Conservation (phyloP, 2,888 invertebrate genomes). For the Aphidoletes aphidimyza region DNA sequence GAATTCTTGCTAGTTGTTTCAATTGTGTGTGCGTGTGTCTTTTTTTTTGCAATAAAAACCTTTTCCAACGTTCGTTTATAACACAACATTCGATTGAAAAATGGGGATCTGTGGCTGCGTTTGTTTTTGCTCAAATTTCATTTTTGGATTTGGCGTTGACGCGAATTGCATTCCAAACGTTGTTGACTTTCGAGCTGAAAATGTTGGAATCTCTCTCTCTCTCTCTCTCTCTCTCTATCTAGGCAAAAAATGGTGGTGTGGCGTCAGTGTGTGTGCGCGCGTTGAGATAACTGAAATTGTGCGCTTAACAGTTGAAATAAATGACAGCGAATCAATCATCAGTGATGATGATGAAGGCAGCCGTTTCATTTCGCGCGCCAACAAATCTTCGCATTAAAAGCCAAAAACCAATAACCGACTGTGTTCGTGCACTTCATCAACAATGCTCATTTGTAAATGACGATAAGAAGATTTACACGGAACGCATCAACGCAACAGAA, state of each 20-base stretch:
- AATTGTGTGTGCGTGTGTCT: no score
- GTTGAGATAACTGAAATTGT: not conserved
- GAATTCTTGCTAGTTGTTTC: no score
- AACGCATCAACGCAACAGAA: not conserved
- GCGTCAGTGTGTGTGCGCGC: conserved; percentile 24
- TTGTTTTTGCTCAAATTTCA: not conserved
- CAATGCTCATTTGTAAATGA: not conserved
- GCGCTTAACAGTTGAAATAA: not conserved
- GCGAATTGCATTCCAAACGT: not conserved
- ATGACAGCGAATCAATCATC: conserved; percentile 25
- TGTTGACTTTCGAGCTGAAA: not conserved
- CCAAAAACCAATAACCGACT: no score
- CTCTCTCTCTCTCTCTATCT: not conserved
- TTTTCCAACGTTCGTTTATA: no score
- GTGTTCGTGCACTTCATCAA: not conserved
- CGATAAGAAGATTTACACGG: not conserved
- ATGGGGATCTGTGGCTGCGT: no score
- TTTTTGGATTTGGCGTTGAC: not conserved
- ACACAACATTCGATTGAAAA: no score
- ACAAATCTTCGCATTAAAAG: no score
- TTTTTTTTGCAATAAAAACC: no score
- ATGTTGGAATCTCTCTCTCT: no score
- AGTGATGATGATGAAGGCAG: not conserved
- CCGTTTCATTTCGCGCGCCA: no score
- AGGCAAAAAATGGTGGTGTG: not conserved